Evolutionary conservation across 2,888 invertebrate species (phyloP).

Genomic region (Penaeus monodon): DNA sequence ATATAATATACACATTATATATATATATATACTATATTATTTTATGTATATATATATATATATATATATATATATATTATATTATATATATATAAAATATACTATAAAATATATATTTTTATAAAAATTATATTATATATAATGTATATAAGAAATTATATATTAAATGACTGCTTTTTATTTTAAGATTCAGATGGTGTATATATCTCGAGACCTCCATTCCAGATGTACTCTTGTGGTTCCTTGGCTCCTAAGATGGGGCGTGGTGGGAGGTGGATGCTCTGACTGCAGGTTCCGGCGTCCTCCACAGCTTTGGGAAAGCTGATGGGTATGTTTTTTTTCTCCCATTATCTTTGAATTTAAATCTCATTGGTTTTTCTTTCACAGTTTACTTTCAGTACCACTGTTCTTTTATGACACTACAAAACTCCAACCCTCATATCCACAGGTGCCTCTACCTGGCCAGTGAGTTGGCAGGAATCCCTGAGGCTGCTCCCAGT

Average conservation of each 20-base stretch:
- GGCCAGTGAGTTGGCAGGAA: constrained; percentile 37
- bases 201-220: neutral
- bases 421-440: neutral
- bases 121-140: constrained; percentile 18
- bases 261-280: constrained; percentile 69
- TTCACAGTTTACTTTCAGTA: neutral
- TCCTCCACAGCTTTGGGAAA: constrained; percentile 73
- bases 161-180: no score
- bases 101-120: constrained; percentile 20
- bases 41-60: no score
- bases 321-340: constrained; percentile 72
- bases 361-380: no score
- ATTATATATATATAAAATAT: constrained; percentile 16
- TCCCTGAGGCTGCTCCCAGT: constrained; percentile 66
- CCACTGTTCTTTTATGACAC: neutral
- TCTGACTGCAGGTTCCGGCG: constrained; percentile 71
- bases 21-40: no score
- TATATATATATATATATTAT: no score
- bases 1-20: no score
- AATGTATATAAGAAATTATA: no score
- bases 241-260: constrained; percentile 74
- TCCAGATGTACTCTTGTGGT: constrained; percentile 74
- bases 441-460: constrained; percentile 70
- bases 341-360: no score
- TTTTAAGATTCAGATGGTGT: no score